These are phyloP conservation scores for Labeo calbasu DNA, from an alignment of 2,797 vertebrate genomes.

Conservation along the genomic window DNA sequence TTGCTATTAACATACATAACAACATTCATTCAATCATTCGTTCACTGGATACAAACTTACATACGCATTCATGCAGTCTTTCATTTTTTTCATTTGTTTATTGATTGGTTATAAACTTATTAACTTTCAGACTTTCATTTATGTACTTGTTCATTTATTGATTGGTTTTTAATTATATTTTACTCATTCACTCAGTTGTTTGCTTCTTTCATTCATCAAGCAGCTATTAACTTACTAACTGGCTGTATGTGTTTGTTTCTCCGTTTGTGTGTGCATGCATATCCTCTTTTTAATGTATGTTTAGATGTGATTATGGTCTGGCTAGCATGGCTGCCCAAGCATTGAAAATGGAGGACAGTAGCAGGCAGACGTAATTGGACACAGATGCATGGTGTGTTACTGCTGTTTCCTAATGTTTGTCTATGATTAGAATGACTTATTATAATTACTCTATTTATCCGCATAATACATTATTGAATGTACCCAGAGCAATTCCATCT, in stretches of 20 bases:
- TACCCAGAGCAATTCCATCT: slow-evolving; percentile 63
- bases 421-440: slow-evolving; percentile 62
- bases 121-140: not conserved
- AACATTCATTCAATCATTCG: not conserved
- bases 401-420: slow-evolving; percentile 56
- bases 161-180: not conserved
- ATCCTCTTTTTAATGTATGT: slow-evolving; percentile 24
- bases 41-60: not conserved
- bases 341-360: slow-evolving; percentile 47
- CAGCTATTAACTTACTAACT: not conserved
- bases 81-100: not conserved
- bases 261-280: not conserved
- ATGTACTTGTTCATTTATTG: not conserved
- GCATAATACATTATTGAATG: slow-evolving; percentile 65
- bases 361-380: slow-evolving; percentile 53
- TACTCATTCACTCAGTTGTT: not conserved
- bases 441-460: slow-evolving; percentile 68
- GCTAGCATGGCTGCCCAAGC: slow-evolving; percentile 50
- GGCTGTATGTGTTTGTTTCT: not conserved
- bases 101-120: not conserved
- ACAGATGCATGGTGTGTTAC: slow-evolving; percentile 52
- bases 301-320: slow-evolving; percentile 34
- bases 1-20: not conserved
- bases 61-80: not conserved
- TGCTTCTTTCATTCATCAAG: not conserved